Evolutionary conservation across 2,797 vertebrate species (phyloP).

Genomic region (Lagodon rhomboides): DNA sequence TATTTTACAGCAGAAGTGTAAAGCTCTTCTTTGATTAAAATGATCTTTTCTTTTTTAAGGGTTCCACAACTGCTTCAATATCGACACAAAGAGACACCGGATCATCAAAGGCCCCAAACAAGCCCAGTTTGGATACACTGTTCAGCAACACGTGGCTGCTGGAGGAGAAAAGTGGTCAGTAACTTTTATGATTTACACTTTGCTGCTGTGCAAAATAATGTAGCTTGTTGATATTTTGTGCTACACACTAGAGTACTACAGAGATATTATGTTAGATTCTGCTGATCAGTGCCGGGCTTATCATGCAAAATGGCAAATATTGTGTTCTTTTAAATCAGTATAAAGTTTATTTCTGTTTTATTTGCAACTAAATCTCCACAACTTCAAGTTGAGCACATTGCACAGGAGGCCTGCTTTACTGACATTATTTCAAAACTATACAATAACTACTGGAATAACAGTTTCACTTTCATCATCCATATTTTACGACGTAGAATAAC

Average conservation of each 20-base stretch:
- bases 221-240: neutral
- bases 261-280: neutral
- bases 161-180: slow-evolving; percentile 95
- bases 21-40: slow-evolving; percentile 25
- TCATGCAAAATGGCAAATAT: neutral
- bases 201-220: neutral
- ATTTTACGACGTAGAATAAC: slow-evolving; percentile 8
- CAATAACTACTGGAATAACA: neutral
- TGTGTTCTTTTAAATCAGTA: neutral
- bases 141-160: slow-evolving; percentile 93
- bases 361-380: neutral
- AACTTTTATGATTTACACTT: neutral
- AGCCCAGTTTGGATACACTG: slow-evolving; percentile 96
- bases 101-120: slow-evolving; percentile 92
- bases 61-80: slow-evolving; percentile 90
- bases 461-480: neutral
- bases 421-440: neutral
- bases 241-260: neutral
- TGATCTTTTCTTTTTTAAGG: slow-evolving; percentile 79
- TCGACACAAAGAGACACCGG: slow-evolving; percentile 90
- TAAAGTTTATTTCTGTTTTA: neutral
- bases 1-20: neutral
- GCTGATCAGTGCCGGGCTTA: neutral
- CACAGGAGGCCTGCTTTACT: neutral
- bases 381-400: neutral